These are phyloP conservation scores for Setophaga coronata DNA, from an alignment of 2,113 vertebrate species.

Conservation along the genomic window DNA sequence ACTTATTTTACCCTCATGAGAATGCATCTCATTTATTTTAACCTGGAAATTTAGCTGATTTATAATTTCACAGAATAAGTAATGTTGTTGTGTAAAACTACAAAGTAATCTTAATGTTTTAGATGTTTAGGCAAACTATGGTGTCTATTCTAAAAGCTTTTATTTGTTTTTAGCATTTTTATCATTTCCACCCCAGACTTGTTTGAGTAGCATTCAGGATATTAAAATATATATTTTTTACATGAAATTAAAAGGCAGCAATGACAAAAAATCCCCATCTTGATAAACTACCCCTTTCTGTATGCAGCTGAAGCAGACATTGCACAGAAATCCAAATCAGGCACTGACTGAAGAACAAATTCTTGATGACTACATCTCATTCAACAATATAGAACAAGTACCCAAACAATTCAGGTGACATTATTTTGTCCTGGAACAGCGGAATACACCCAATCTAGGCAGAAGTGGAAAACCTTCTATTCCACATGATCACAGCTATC, in stretches of 20 bases:
- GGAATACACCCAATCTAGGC: not conserved
- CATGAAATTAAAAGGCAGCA: not conserved
- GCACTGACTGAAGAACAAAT: not conserved
- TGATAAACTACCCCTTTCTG: not conserved
- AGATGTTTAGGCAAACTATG: not conserved
- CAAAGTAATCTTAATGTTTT: not conserved
- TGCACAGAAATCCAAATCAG: not conserved
- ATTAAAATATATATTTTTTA: not conserved
- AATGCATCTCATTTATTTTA: not conserved
- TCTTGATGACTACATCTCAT: not conserved
- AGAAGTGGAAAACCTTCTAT: not conserved
- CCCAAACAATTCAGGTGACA: not conserved
- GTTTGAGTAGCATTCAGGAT: not conserved
- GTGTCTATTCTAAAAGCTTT: not conserved
- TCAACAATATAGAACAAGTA: not conserved
- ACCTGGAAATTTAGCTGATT: not conserved
- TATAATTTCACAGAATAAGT: not conserved
- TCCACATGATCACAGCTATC: not conserved
- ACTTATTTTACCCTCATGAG: not conserved
- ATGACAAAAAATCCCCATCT: fast-evolving
- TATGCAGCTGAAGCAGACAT: not conserved
- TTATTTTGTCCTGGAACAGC: not conserved
- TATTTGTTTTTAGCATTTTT: not conserved
- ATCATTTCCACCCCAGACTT: not conserved
- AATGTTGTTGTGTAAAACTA: not conserved